Evolutionary conservation across 1,140 invertebrate genomes (phyloP).

Genomic region (Pteromalus puparum): DNA sequence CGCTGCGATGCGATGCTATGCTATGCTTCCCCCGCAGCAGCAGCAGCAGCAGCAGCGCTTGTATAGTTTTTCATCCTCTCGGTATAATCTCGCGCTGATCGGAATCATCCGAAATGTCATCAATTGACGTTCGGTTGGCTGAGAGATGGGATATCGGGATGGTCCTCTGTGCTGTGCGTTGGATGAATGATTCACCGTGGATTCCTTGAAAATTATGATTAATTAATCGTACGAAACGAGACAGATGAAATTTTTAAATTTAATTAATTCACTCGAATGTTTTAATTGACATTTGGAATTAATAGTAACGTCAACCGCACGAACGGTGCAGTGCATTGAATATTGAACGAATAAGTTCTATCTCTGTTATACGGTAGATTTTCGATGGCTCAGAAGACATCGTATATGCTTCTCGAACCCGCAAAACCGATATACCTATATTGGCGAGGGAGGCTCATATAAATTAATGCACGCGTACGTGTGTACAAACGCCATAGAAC

Average conservation of each 20-base stretch:
- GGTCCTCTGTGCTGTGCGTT: neutral
- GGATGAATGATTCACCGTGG: neutral
- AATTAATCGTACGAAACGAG: neutral
- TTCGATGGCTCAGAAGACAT: no score
- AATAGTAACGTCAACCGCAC: no score
- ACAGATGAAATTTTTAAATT: neutral
- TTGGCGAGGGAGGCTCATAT: slow-evolving; percentile 6
- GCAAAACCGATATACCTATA: slow-evolving; percentile 12
- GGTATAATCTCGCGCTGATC: neutral
- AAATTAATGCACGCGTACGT: slow-evolving; percentile 16
- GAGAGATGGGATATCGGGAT: neutral
- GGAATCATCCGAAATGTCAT: slow-evolving; percentile 52
- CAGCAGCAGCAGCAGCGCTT: neutral
- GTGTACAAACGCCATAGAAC: neutral
- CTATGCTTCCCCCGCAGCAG: no score
- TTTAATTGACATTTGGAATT: neutral
- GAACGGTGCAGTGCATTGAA: no score
- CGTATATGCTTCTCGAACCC: neutral
- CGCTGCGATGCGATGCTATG: no score
- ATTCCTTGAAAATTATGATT: slow-evolving; percentile 15
- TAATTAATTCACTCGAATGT: neutral
- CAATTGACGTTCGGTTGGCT: slow-evolving; percentile 21
- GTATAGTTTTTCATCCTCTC: neutral
- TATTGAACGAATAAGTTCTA: no score
- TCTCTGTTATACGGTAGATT: no score